A percentile compares a stretch with the other conserved stretches of the same genome.
phyloP scores from a whole-genome alignment of 2,113 vertebrate genomes.

The Rhabdornis inornatus region DNA sequence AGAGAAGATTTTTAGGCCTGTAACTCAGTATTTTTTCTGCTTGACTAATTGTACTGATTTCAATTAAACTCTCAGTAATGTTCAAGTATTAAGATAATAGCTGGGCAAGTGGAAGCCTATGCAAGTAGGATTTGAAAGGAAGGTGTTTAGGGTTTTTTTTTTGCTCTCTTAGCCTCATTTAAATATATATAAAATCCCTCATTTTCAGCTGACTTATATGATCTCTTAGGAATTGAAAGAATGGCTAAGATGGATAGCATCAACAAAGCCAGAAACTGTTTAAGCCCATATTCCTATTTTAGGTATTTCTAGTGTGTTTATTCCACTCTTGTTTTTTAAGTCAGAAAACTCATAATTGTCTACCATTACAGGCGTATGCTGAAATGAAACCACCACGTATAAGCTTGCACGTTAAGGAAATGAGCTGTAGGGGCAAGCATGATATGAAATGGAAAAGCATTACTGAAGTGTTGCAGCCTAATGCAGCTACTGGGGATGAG shows the following conservation, averaged over 20 bases:
- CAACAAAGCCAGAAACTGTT: not conserved
- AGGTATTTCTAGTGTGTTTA: not conserved
- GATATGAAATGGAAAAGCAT: not conserved
- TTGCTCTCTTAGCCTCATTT: not conserved
- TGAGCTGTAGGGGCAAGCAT: not conserved
- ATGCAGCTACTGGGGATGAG: not conserved
- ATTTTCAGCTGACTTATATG: not conserved
- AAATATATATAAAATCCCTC: not conserved
- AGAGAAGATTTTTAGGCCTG: not conserved
- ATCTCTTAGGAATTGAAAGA: not conserved
- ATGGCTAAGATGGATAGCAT: not conserved
- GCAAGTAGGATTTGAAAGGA: not conserved
- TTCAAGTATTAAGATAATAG: not conserved
- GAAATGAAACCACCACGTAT: not conserved
- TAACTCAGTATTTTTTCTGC: not conserved
- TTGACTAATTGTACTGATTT: not conserved
- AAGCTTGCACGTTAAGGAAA: not conserved
- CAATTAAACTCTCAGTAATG: not conserved
- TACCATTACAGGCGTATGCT: not conserved
- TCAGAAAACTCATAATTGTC: not conserved
- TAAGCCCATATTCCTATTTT: fast-evolving
- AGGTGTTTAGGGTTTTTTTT: not conserved
- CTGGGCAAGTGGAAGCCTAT: not conserved
- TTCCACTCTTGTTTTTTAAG: not conserved
- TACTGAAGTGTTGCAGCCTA: not conserved